A percentile compares a stretch with the other conserved stretches of the same genome.
phyloP scores from a whole-genome alignment of 2,113 vertebrate genomes.

The Tympanuchus pallidicinctus region DNA sequence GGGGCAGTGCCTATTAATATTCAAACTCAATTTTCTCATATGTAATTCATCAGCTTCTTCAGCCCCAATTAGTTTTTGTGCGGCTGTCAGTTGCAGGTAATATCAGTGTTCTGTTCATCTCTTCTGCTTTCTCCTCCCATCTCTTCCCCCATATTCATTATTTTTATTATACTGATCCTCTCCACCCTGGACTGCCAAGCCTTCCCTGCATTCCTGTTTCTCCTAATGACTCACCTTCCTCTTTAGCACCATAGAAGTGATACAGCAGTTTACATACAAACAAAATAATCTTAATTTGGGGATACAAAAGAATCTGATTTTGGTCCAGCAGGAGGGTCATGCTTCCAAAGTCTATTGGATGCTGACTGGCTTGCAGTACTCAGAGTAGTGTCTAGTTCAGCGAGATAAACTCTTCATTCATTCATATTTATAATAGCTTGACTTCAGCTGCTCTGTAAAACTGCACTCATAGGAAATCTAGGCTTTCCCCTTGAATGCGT shows the following conservation, averaged over 20 bases:
- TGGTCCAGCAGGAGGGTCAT: not conserved
- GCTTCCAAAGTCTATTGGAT: not conserved
- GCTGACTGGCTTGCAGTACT: not conserved
- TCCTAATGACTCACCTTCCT: constrained; percentile 17
- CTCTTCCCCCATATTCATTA: constrained; percentile 5
- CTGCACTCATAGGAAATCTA: not conserved
- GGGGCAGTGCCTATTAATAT: constrained; percentile 29
- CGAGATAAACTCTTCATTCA: not conserved
- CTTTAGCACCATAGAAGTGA: not conserved
- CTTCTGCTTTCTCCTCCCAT: constrained; percentile 27
- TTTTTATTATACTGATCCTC: not conserved
- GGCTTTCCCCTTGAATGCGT: not conserved
- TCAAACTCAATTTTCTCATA: constrained; percentile 20
- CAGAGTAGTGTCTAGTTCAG: not conserved
- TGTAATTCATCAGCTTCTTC: constrained; percentile 27
- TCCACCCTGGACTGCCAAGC: not conserved
- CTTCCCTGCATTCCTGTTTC: not conserved
- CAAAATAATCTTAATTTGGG: not conserved
- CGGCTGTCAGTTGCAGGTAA: not conserved
- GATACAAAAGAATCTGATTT: not conserved
- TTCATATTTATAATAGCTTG: not conserved
- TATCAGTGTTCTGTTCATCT: constrained; percentile 8
- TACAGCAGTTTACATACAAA: not conserved
- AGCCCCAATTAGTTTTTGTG: constrained; percentile 34
- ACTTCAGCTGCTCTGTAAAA: not conserved